A percentile compares a stretch with the other conserved stretches of the same genome.
phyloP scores from a whole-genome alignment of 2,113 vertebrate genomes.

The Apodemus speciosus region DNA sequence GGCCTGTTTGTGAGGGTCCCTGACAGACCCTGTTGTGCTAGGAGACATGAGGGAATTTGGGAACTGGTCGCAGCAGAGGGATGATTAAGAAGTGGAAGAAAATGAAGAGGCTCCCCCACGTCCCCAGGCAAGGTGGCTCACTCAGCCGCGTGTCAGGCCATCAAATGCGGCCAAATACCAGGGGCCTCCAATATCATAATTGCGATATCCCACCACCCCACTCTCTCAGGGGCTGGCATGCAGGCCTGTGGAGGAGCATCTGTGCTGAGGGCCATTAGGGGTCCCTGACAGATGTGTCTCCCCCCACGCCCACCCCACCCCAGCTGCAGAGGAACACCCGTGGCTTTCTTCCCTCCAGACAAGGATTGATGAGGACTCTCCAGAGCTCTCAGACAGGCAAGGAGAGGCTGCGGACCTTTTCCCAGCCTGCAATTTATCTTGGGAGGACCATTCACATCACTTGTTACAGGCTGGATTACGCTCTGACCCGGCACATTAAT shows the following conservation, averaged over 20 bases:
- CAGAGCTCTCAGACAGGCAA: conserved; percentile 86
- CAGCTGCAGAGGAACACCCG: conserved; percentile 85
- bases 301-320: conserved; percentile 75
- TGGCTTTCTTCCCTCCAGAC: conserved; percentile 87
- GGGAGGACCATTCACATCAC: conserved; percentile 83
- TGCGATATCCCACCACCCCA: conserved; percentile 61
- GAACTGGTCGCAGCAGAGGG: not conserved
- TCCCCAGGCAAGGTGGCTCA: conserved; percentile 58
- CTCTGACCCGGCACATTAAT: conserved; percentile 89
- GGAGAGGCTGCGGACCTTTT: conserved; percentile 87
- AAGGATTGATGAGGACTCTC: conserved; percentile 89
- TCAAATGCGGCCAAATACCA: conserved; percentile 69
- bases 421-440: conserved; percentile 89
- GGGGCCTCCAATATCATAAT: conserved; percentile 55
- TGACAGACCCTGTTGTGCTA: not conserved
- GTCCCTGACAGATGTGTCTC: conserved; percentile 87
- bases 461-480: conserved; percentile 81
- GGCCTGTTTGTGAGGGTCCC: not conserved
- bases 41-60: not conserved
- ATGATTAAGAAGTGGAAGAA: conserved; percentile 48
- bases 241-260: conserved; percentile 81
- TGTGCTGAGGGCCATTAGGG: conserved; percentile 85
- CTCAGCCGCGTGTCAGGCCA: conserved; percentile 65
- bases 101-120: conserved; percentile 51
- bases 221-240: conserved; percentile 65